Base-by-base conservation (phyloP, 2,888 invertebrate genomes). In the Cotesia congregata region DNA sequence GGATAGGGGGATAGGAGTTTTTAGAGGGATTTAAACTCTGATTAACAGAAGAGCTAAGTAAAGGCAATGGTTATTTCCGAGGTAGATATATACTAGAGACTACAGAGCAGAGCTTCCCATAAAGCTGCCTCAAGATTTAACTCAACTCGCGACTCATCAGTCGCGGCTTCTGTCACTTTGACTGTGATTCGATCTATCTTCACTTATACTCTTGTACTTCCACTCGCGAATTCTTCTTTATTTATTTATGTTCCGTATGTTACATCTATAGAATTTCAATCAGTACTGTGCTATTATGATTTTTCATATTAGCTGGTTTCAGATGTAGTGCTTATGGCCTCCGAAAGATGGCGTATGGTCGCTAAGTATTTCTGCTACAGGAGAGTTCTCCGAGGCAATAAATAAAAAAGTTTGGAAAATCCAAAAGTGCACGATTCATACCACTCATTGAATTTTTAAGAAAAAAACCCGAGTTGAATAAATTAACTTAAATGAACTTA, bases 1-100 rank as follows among this genome's bases (percentile, higher is more conserved):
- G 77, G 79, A 72, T 78, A 74, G 75, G 75, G 74, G 70, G 68
- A 72, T 20, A 20, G 65, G 30, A 72, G 74, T 62, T 61, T 61
- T 60, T 72, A 59, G 67, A 50, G 50, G 30, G 38, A 67, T 39
- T 7, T 50, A 20, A 50, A 50, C 50, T 9, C 61, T 60, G 59
- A 60, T 59, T 15, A 20, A 70, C 65, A 59, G 38, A 38, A 20
- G 17, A 50, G 50, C 41, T 30, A 73, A 65, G 15, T n/a, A 65
- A 65, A 62, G 15, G 50, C 71, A 60, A 38, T 71, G 15, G 30
- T 64, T 30, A 30, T 30, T 30, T 30, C 30, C 30, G 30, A 30
- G 30, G 40, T 40, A 72, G 38, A 72, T 30, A 30, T 30, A 3
- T 30, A 30, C 30, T 30, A 30, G 30, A 30, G 30, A 30, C 30